Evolutionary conservation across 1,140 invertebrate species (phyloP), one percentile per base, ranked within the genome.

Genomic region (Odontomachus brunneus): DNA sequence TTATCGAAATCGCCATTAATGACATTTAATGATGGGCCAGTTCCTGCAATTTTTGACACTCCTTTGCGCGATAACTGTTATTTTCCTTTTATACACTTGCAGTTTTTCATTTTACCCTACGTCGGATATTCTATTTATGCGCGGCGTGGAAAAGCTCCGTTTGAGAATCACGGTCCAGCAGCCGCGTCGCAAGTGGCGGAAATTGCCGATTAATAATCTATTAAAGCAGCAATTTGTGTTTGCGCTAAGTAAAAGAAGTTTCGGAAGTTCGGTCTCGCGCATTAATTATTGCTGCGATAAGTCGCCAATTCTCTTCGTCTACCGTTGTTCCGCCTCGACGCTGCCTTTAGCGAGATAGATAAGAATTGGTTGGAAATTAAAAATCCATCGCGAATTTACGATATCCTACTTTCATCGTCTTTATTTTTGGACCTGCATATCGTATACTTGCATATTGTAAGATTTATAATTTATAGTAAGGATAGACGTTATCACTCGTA

Each of bases 261-360:
- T 86, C 44, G 53, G 67, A 89, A 89, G 87, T 89, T 89, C 22
- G 71, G 49, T 76, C n/a, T 53, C 44, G 87, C 17, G 76, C 75
- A 89, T 89, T 89, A 89, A 89, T 89, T 89, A 89, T 89, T 89
- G 51, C 82, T 84, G 66, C 71, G 87, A 89, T 86, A 89, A 89
- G 66, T 82, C 78, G 82, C 51, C 60, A 51, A 75, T 88, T 82
- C 57, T 57, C 38, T 33, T n/a, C 48, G 26, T n/a, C 29, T 33
- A n/a, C 15, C 49, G 33, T 71, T 74, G 51, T 62, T 53, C 57
- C 62, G 44, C 63, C 51, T 51, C 22, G 11, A 12, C 55, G 49
- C 17, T 55, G 33, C 15, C 3, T 17, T 62, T 62, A 15, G 26
- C 33, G 17, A 29, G 29, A 44, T 55, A 78, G 75, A 78, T 78